Base-by-base conservation (phyloP, 2,797 vertebrate species). In the Leptoclinus maculatus region DNA sequence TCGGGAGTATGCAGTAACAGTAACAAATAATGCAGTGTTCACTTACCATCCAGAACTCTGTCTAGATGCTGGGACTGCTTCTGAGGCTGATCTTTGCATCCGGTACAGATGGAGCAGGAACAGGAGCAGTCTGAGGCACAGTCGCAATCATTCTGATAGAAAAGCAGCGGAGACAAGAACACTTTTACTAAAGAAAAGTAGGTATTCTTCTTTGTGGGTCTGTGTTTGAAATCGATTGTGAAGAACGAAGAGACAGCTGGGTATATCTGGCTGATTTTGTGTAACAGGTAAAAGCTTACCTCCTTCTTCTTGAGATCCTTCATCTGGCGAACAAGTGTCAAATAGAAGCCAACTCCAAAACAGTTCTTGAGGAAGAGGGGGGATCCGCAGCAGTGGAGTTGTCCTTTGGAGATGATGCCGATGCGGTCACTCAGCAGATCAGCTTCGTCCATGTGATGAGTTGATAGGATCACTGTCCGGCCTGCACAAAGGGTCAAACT, bases 371-470 rank as follows among this genome's bases (percentile, higher is more conserved):
- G 96, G 90, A 98, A 99, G 51, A 99, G 96, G 0, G 98, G 97
- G 13, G 98, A 97, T 34, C 98, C 98, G 0, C 96, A 95, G 90
- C 98, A 99, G 92, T 95, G 96, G 16, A 99, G 96, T 57, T 95
- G 96, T 2, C 98, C 98, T 80, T 97, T 96, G 43, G 98, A 98
- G 89, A 99, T 96, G 90, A 99, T 98, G 90, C 97, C 98, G 8
- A 99, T 95, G 79, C 97, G 95, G 92, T 99, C 98, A 10, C 98
- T 97, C 19, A 99, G 96, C 78, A 99, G 96, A 88, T 99, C 98
- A 0, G 98, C 98, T 88, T 99, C 98, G 25, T 99, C 98, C 98
- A 99, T 99, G 89, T 99, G 98, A 69, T 99, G 98, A 0, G 98
- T 99, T 85, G 98, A 99, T 68, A 99, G 95, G 75, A 99, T 97